phyloP scores from a whole-genome alignment of 2,888 invertebrate species.

The Cephus pulcher region DNA sequence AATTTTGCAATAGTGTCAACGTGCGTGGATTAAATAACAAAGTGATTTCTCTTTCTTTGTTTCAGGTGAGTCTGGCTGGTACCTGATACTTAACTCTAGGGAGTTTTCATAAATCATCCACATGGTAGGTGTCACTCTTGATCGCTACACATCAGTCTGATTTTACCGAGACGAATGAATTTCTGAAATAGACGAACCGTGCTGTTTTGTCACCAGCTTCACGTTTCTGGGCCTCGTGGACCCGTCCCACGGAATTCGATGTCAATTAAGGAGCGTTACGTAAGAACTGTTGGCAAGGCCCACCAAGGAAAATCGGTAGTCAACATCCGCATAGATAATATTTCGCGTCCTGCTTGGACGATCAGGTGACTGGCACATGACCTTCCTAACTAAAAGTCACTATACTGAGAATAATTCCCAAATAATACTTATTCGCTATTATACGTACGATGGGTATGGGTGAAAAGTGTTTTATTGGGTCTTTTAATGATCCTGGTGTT shows the following conservation, averaged over 20 bases:
- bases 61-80: slow-evolving; percentile 10
- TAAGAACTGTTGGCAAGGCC: slow-evolving; percentile 20
- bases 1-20: background rate
- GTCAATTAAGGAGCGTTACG: slow-evolving; percentile 27
- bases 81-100: background rate
- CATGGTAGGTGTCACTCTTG: background rate
- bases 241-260: slow-evolving; percentile 8
- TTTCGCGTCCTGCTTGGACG: slow-evolving; percentile 22
- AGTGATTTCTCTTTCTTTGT: slow-evolving; percentile 1
- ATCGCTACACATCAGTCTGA: background rate
- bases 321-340: background rate
- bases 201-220: background rate
- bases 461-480: background rate
- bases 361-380: slow-evolving; percentile 32
- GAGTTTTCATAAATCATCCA: background rate
- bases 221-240: background rate
- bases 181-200: background rate
- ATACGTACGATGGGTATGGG: background rate
- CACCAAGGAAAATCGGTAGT: slow-evolving; percentile 11
- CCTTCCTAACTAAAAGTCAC: slow-evolving; percentile 19
- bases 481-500: background rate
- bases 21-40: background rate
- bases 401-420: background rate
- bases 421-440: background rate
- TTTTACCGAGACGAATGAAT: background rate